Evolutionary conservation across 2,797 vertebrate genomes (phyloP).

Genomic region (Smutsia temminckii): DNA sequence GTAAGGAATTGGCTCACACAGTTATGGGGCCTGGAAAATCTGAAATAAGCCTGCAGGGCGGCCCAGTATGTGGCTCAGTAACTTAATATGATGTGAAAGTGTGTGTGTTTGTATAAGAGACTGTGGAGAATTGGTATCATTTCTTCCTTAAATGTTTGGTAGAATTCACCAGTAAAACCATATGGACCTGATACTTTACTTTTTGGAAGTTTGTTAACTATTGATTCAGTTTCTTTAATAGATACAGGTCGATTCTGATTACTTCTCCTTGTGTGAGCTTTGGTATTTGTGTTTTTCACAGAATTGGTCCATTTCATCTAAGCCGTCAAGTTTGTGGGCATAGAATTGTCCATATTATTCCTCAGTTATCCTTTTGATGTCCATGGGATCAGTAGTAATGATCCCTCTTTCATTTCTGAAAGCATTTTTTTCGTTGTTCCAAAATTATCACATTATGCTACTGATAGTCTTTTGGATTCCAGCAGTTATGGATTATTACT

Average conservation of each 20-base stretch:
- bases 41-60: not conserved
- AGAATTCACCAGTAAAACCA: not conserved
- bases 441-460: not conserved
- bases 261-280: constrained; percentile 11
- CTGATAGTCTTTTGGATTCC: not conserved
- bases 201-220: not conserved
- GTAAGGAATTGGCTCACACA: not conserved
- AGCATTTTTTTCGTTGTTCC: not conserved
- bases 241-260: not conserved
- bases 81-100: not conserved
- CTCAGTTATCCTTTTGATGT: not conserved
- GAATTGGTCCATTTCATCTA: not conserved
- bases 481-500: not conserved
- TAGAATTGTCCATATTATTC: not conserved
- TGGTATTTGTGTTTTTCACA: constrained; percentile 1
- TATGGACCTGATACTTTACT: not conserved
- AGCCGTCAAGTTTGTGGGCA: not conserved
- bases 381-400: not conserved
- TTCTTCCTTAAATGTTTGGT: constrained; percentile 42
- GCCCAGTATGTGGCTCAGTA: not conserved
- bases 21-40: not conserved
- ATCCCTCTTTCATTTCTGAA: constrained; percentile 5
- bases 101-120: not conserved
- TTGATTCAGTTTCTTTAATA: not conserved
- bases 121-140: not conserved